Evolutionary conservation across 2,113 vertebrate species (phyloP), one percentile per base, ranked within the genome.

Genomic region (Ageneiosus marmoratus): DNA sequence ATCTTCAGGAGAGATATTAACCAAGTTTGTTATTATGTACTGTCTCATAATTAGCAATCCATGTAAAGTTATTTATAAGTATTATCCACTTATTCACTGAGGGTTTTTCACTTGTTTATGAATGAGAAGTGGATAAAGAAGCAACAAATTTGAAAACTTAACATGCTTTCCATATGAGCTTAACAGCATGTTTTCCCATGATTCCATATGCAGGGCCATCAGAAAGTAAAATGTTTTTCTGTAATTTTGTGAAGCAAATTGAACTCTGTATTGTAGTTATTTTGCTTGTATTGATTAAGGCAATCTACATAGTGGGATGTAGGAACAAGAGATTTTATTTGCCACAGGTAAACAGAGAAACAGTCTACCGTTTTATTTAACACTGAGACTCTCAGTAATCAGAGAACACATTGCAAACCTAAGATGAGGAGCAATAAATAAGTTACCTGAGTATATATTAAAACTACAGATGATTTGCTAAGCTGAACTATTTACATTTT

Each of bases 51-150:
- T 24, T 69, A 44, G 20, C 5, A 44, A 69, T 69, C 32, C 2
- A 37, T 67, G 63, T 67, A 63, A 79, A 63, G n/a, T 63, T 16
- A 62, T n/a, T n/a, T n/a, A n/a, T 79, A 51, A n/a, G 53, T 34
- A 79, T 51, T 32, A 6, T 48, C 18, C 15, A 13, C 11, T 41
- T 80, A 37, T 22, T 34, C 18, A 69, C 20, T 27, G 50, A 80
- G 63, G 22, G 11, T 77, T 13, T 22, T 77, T 34, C 12, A 51
- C 27, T 80, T 80, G 29, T 69, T 69, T 69, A 37, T 80, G 20
- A 53, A 53, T 37, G 8, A 69, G 29, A 51, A 53, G 24, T 67
- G 29, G 29, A 34, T 18, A 65, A 63, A 15, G 1, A 32, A 63
- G 13, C 29, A 37, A 67, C 6, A 22, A 22, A 22, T 41, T 41